Conservation (phyloP, 2,888 invertebrate species). For the Harpalus rubripes region DNA sequence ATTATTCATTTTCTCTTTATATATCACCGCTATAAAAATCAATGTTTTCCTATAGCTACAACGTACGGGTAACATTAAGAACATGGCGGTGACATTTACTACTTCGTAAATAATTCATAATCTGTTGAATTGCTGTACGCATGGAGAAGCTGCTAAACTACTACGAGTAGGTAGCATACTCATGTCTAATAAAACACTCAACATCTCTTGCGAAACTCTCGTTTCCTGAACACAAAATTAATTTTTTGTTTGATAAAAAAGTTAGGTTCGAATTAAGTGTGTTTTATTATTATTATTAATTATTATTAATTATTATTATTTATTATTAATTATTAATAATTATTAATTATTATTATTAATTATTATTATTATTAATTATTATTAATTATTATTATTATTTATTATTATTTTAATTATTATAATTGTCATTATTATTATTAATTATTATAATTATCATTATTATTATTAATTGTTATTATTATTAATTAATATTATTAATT, state of each 20-base stretch:
- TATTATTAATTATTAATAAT: too few species aligned
- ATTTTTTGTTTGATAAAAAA: background rate
- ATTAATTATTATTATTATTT: too few species aligned
- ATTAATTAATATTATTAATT: too few species aligned
- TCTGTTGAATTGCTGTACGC: background rate
- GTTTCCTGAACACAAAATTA: background rate
- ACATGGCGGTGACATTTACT: background rate
- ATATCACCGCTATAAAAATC: too few species aligned
- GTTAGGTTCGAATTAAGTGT: background rate
- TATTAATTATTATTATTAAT: too few species aligned
- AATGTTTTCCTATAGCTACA: background rate
- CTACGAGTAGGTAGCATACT: background rate
- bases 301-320: too few species aligned
- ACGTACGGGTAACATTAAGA: background rate
- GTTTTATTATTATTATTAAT: background rate
- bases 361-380: too few species aligned
- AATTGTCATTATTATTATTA: too few species aligned
- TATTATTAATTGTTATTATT: too few species aligned
- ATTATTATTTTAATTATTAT: too few species aligned
- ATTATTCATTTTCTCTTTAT: too few species aligned
- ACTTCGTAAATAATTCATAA: conserved; percentile 1
- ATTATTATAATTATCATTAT: too few species aligned
- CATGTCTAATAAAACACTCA: background rate
- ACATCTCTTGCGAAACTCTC: background rate
- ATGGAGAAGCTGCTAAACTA: background rate